Evolutionary conservation across 2,888 invertebrate genomes (phyloP).

Genomic region (Drosophila kambysellisi): DNA sequence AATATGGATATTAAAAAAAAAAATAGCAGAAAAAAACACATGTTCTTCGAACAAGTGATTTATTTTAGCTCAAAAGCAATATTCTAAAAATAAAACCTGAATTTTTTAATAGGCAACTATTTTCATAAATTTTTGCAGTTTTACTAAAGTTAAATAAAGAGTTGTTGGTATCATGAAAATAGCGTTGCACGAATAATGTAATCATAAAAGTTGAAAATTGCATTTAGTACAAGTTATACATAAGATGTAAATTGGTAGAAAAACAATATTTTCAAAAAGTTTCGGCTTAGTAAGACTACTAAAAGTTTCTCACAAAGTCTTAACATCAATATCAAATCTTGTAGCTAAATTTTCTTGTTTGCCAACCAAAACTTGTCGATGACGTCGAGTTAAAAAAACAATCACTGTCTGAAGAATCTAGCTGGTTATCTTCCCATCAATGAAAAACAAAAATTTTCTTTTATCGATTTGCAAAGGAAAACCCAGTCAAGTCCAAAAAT

Average conservation of each 20-base stretch:
- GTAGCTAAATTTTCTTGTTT: not conserved
- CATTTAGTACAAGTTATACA: not conserved
- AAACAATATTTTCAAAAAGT: not conserved
- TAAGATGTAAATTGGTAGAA: not conserved
- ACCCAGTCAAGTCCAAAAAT: not conserved
- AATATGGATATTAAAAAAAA: not conserved
- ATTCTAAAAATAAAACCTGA: not conserved
- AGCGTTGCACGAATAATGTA: too few species aligned
- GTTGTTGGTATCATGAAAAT: too few species aligned
- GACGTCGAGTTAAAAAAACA: conserved; percentile 16
- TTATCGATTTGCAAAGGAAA: not conserved
- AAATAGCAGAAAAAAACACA: not conserved
- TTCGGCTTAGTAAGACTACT: not conserved
- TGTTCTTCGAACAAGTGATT: not conserved
- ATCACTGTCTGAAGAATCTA: not conserved
- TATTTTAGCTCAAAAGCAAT: not conserved
- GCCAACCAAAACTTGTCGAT: conserved; percentile 22
- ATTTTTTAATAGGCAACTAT: not conserved
- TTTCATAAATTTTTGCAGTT: not conserved
- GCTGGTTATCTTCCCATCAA: not conserved
- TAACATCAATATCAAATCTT: not conserved
- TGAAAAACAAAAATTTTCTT: not conserved
- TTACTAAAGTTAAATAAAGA: not conserved
- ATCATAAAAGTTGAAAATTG: not conserved
- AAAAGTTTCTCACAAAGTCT: not conserved